phyloP scores from a whole-genome alignment of 2,113 vertebrate species.

The Fregetta grallaria region DNA sequence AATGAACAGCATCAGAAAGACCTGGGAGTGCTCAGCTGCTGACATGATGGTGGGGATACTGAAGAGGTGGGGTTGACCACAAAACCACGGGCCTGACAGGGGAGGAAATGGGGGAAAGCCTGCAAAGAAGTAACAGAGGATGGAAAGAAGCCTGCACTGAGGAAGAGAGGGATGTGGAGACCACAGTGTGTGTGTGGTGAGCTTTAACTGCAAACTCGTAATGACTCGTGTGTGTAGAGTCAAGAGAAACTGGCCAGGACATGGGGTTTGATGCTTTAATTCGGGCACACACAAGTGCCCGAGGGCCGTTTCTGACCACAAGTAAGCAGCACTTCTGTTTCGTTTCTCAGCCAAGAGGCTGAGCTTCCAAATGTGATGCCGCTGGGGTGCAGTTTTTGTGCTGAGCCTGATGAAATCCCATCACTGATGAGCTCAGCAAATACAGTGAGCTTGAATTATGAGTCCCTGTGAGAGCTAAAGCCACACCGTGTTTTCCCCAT shows the following conservation, averaged over 20 bases:
- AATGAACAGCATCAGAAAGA: not conserved
- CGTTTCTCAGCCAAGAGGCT: accelerated
- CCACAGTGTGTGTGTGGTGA: not conserved
- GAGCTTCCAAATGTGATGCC: not conserved
- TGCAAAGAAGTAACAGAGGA: not conserved
- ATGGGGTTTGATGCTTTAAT: not conserved
- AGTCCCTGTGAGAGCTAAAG: not conserved
- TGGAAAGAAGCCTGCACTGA: not conserved
- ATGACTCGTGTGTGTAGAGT: not conserved
- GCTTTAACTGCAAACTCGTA: not conserved
- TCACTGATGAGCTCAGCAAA: not conserved
- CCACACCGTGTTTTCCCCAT: not conserved
- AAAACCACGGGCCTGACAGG: not conserved
- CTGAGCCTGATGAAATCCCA: not conserved
- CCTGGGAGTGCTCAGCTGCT: not conserved
- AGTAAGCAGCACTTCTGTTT: not conserved
- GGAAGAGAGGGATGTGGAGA: not conserved
- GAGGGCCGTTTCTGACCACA: not conserved
- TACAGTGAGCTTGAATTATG: not conserved
- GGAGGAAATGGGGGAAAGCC: not conserved
- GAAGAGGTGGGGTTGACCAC: not conserved
- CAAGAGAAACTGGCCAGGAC: not conserved
- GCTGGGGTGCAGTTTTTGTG: not conserved
- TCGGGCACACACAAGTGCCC: not conserved
- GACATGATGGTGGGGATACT: not conserved